Percentiles rank a stretch among this genome's conserved stretches.
These are phyloP conservation scores for Drosophila nigromelanica DNA, from an alignment of 1,140 invertebrate genomes.

Conservation along the genomic window DNA sequence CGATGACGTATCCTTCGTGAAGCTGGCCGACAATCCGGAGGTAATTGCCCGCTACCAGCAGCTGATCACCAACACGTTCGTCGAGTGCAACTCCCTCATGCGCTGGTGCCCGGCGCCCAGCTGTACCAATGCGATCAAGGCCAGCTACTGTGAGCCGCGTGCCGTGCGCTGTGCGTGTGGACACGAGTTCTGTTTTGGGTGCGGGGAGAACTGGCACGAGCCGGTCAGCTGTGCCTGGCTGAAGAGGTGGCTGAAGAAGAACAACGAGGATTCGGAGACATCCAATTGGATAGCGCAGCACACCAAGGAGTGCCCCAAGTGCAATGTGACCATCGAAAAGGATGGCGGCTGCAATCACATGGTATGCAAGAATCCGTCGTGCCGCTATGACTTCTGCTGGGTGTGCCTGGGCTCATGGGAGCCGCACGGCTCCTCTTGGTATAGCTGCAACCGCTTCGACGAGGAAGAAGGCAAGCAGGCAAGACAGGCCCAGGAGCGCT, in stretches of 20 bases:
- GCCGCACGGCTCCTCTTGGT: slow-evolving; percentile 99
- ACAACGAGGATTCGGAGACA: slow-evolving; percentile 99
- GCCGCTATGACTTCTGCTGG: slow-evolving; percentile 99
- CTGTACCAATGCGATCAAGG: slow-evolving; percentile 97
- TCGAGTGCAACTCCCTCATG: slow-evolving; percentile 97
- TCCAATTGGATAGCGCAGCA: slow-evolving; percentile 99
- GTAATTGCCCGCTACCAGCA: slow-evolving; percentile 98
- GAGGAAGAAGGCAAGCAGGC: slow-evolving; percentile 98
- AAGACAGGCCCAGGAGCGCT: slow-evolving; percentile 96
- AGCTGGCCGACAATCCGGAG: slow-evolving; percentile 94
- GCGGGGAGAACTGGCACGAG: slow-evolving; percentile 99
- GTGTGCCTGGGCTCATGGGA: slow-evolving; percentile 99
- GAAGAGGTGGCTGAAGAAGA: slow-evolving; percentile 99
- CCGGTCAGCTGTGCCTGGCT: slow-evolving; percentile 97
- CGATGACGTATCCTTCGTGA: slow-evolving; percentile 98
- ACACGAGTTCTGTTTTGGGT: slow-evolving; percentile 97
- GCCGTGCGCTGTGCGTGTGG: slow-evolving; percentile 96
- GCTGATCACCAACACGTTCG: slow-evolving; percentile 99
- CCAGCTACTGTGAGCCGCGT: slow-evolving; percentile 94
- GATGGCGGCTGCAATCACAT: slow-evolving; percentile 99
- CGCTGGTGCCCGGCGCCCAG: slow-evolving; percentile 99
- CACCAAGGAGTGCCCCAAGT: slow-evolving; percentile 99
- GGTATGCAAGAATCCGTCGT: slow-evolving; percentile 99
- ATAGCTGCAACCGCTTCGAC: slow-evolving; percentile 99
- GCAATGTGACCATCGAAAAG: slow-evolving; percentile 99